Base-by-base conservation (phyloP, 2,888 invertebrate species). In the Isotomurus palustris region DNA sequence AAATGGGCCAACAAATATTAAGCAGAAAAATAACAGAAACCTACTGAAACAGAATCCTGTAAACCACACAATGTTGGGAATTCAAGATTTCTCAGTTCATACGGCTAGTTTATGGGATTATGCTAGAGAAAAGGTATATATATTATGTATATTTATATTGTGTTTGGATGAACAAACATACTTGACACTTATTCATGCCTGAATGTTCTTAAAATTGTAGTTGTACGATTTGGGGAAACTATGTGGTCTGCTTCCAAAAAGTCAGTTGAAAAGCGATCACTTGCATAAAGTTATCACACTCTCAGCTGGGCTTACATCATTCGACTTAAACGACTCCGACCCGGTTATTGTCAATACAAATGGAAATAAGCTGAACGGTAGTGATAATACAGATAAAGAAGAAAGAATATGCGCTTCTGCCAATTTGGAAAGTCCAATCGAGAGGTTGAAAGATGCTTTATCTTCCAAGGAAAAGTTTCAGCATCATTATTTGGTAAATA, bases 401-500 rank as follows among this genome's bases (percentile, higher is more conserved):
- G 65, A 62, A 21, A 19, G 36, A 4, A 12, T 10, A 43, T 21
- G 21, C 5, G 38, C 32, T 32, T 35, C 19, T n/a, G 29, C 17
- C 10, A 35, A 49, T 35, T 8, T 24, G 8, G 66, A 65, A 3
- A 81, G 82, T 2, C 86, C 93, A 0, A 86, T 90, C 0, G 90
- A 91, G 70, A 84, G 88, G 73, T 78, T 96, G 10, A 91, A 93
- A 73, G 88, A 91, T 72, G 91, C 94, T 0, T 77, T 96, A 2
- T 91, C 93, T 53, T 92, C 92, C 12, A 88, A 89, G 73, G 86
- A 86, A 56, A 83, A 86, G 49, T 96, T 95, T 74, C 87, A 89
- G 71, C 89, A 88, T 74, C 86, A 91, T 69, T 96, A 95, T 73
- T 77, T 94, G 74, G 84, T 83, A 74, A 75, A 75, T 72, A 29